Percentiles rank a stretch among this genome's conserved stretches.
These are phyloP conservation scores for Paragorgia papillata DNA, from an alignment of 92 coral and sea anemone genomes.

Conservation along the genomic window DNA sequence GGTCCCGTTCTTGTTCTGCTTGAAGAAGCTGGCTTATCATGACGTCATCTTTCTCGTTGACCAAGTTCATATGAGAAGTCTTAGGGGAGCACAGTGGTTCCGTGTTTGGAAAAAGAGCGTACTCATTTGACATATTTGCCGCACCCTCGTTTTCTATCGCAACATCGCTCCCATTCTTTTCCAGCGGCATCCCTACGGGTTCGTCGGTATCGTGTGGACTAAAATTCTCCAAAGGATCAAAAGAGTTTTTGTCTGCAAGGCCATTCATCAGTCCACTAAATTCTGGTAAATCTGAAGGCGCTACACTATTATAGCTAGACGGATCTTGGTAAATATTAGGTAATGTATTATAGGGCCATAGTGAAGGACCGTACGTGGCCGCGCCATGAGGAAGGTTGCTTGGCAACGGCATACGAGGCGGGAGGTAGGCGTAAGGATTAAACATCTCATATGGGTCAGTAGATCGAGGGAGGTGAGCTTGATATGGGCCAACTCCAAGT, in stretches of 20 bases:
- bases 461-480: constrained; percentile 12
- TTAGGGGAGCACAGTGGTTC: constrained; percentile 44
- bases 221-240: constrained; percentile 45
- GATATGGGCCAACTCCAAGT: constrained; percentile 6
- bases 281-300: constrained; percentile 8
- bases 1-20: constrained; percentile 71
- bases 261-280: constrained; percentile 23
- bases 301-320: background rate
- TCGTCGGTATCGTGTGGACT: constrained; percentile 31
- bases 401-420: constrained; percentile 31
- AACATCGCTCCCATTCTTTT: constrained; percentile 35
- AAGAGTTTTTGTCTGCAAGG: constrained; percentile 1
- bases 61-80: constrained; percentile 1
- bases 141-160: constrained; percentile 4
- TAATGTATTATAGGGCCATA: constrained; percentile 25
- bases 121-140: constrained; percentile 10
- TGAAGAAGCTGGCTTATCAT: background rate
- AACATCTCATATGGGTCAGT: constrained; percentile 39
- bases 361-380: constrained; percentile 1
- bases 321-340: constrained; percentile 25
- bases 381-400: background rate
- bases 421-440: constrained; percentile 3
- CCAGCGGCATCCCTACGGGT: constrained; percentile 7
- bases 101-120: constrained; percentile 36
- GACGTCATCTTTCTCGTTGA: constrained; percentile 18